phyloP scores from a whole-genome alignment of 1,140 invertebrate species.

The Hyles euphorbiae region DNA sequence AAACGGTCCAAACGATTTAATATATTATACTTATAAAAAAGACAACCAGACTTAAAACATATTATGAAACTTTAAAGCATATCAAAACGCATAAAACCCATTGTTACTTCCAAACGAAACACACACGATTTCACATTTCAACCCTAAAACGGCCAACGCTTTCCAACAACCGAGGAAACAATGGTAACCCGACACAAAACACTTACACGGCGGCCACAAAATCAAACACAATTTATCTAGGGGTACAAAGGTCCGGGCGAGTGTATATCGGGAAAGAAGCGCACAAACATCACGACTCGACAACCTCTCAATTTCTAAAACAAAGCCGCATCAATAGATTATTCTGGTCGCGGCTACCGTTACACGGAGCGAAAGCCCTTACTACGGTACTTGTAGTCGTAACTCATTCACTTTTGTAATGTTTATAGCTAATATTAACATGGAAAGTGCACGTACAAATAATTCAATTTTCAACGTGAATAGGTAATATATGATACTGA shows the following conservation, averaged over 20 bases:
- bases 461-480: too few species aligned
- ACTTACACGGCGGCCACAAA: constrained; percentile 18
- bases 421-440: neutral
- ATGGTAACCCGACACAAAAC: constrained; percentile 3
- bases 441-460: neutral
- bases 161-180: too few species aligned
- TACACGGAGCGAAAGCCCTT: constrained; percentile 38
- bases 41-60: too few species aligned
- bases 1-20: too few species aligned
- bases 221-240: constrained; percentile 30
- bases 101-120: too few species aligned
- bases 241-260: constrained; percentile 27
- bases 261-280: constrained; percentile 38
- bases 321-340: constrained; percentile 61
- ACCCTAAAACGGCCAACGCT: too few species aligned
- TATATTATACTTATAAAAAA: too few species aligned
- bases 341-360: constrained; percentile 57
- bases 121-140: too few species aligned
- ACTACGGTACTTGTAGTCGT: constrained; percentile 17
- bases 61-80: too few species aligned
- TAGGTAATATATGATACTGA: too few species aligned
- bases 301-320: constrained; percentile 68
- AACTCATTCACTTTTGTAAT: constrained; percentile 2
- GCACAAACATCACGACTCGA: constrained; percentile 50
- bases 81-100: too few species aligned